Evolutionary conservation across 2,888 invertebrate genomes (phyloP).

Genomic region (Nymphalis c-album): DNA sequence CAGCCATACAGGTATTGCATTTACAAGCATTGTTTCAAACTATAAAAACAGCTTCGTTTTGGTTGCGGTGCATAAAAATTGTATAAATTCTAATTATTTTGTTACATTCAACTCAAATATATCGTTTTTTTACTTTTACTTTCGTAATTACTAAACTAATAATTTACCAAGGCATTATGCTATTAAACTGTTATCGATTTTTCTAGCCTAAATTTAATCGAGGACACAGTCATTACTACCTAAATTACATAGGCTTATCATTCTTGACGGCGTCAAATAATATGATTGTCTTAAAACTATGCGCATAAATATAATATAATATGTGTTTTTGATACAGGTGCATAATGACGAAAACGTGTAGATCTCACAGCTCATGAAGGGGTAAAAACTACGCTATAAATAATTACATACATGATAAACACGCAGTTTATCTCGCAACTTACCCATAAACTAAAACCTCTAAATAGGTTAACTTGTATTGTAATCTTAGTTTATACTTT

Average conservation of each 20-base stretch:
- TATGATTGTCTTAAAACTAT: slow-evolving; percentile 33
- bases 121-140: slow-evolving; percentile 24
- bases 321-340: slow-evolving; percentile 46
- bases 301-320: slow-evolving; percentile 33
- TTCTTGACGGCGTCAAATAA: slow-evolving; percentile 24
- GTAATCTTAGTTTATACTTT: not conserved
- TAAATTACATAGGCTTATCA: slow-evolving; percentile 33
- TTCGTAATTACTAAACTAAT: slow-evolving; percentile 33
- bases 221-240: slow-evolving; percentile 29
- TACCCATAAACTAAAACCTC: slow-evolving; percentile 16
- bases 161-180: slow-evolving; percentile 33
- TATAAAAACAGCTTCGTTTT: slow-evolving; percentile 75
- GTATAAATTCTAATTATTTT: slow-evolving; percentile 38
- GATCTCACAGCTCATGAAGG: slow-evolving; percentile 24
- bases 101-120: slow-evolving; percentile 33
- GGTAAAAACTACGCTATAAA: slow-evolving; percentile 19
- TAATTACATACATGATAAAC: slow-evolving; percentile 4
- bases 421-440: slow-evolving; percentile 7
- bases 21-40: slow-evolving; percentile 76
- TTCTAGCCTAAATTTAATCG: slow-evolving; percentile 31
- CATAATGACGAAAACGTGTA: slow-evolving; percentile 42
- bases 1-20: slow-evolving; percentile 75
- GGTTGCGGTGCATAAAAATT: slow-evolving; percentile 75
- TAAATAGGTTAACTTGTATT: not conserved
- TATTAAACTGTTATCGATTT: slow-evolving; percentile 31